Percentiles rank a stretch among this genome's conserved stretches.
phyloP scores from a whole-genome alignment of 2,113 vertebrate genomes.

The Engystomops pustulosus region DNA sequence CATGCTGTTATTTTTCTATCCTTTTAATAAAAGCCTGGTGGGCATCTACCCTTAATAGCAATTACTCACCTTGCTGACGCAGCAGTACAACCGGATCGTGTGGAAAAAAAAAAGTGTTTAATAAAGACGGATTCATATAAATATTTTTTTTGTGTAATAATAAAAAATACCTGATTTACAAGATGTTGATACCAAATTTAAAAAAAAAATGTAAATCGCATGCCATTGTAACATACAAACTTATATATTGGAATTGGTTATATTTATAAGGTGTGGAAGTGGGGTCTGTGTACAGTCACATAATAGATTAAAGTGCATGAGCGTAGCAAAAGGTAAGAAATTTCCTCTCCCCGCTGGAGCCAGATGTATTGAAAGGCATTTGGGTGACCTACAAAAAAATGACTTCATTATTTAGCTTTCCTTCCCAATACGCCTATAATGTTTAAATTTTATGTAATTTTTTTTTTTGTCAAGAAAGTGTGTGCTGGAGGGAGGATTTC shows the following conservation, averaged over 20 bases:
- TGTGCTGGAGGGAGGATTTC: background rate
- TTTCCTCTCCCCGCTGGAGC: conserved; percentile 22
- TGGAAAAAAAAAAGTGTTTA: conserved; percentile 18
- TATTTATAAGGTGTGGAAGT: conserved; percentile 55
- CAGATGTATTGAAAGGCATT: conserved; percentile 56
- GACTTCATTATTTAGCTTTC: conserved; percentile 58
- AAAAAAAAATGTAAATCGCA: conserved; percentile 23
- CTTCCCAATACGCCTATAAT: conserved; percentile 56
- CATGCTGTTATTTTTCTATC: background rate
- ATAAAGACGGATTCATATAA: conserved; percentile 14
- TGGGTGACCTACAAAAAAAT: conserved; percentile 51
- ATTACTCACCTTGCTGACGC: background rate
- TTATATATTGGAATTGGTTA: conserved; percentile 16
- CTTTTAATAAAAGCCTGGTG: background rate
- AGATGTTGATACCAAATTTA: conserved; percentile 40
- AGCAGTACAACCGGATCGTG: background rate
- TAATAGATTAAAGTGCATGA: conserved; percentile 43
- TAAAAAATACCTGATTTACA: conserved; percentile 34
- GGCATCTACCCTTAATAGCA: background rate
- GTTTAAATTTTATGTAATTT: conserved; percentile 42
- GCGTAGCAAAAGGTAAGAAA: conserved; percentile 46
- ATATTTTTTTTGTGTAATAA: background rate
- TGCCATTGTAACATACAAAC: conserved; percentile 7
- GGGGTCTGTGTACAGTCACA: conserved; percentile 47
- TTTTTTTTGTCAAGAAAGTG: conserved; percentile 19